These are phyloP conservation scores for Pan troglodytes DNA, from an alignment of 2,113 vertebrate species.

Conservation along the genomic window DNA sequence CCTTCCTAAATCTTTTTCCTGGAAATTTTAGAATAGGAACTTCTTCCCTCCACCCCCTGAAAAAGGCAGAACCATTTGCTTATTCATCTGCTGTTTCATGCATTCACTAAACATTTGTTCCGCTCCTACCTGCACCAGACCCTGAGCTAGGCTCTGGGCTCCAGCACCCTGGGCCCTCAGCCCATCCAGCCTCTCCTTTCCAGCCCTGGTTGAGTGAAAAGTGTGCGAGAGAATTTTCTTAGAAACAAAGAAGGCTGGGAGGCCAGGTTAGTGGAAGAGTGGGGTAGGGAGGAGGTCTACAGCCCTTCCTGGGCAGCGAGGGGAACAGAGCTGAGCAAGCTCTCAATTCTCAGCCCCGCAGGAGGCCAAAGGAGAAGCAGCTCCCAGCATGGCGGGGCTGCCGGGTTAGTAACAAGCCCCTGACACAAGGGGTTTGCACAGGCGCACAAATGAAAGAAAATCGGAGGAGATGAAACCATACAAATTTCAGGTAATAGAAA, in stretches of 20 bases:
- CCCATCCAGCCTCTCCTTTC: not conserved
- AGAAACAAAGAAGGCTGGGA: slow-evolving; percentile 39
- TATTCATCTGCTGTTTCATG: not conserved
- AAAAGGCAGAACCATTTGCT: not conserved
- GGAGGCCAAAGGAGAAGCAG: slow-evolving; percentile 34
- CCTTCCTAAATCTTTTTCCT: not conserved
- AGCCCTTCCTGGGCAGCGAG: not conserved
- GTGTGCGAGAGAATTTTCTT: not conserved
- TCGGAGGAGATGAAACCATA: slow-evolving; percentile 78
- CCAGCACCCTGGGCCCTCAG: not conserved
- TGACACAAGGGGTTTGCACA: slow-evolving; percentile 65
- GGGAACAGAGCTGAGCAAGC: not conserved
- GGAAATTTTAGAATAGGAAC: not conserved
- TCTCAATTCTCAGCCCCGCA: slow-evolving; percentile 67
- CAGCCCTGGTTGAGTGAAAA: not conserved
- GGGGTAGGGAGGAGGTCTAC: not conserved
- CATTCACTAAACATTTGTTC: not conserved
- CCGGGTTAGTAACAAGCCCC: slow-evolving; percentile 31
- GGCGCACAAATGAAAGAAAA: slow-evolving; percentile 71
- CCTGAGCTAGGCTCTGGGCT: not conserved
- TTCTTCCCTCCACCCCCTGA: not conserved
- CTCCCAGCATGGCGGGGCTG: not conserved
- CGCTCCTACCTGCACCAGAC: not conserved
- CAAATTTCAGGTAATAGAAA: slow-evolving; percentile 78
- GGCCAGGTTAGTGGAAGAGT: not conserved